Percentiles rank a stretch among this genome's conserved stretches.
phyloP scores from a whole-genome alignment of 1,140 invertebrate species.

The Armadillidium nasatum region DNA sequence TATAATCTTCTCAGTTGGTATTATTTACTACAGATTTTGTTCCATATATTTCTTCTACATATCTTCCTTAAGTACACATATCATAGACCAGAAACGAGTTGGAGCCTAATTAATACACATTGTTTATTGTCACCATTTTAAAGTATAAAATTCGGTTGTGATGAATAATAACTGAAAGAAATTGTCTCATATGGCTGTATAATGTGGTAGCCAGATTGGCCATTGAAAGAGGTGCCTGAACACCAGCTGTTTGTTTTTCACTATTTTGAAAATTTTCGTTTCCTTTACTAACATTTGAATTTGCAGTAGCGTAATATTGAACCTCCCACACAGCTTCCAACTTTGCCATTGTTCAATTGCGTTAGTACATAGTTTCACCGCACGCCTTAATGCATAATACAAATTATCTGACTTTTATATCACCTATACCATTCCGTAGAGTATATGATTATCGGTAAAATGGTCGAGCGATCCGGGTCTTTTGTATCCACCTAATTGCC shows the following conservation, averaged over 20 bases:
- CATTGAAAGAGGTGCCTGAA: too few species aligned
- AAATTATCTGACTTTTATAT: too few species aligned
- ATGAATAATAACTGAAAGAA: conserved; percentile 96
- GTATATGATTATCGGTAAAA: conserved; percentile 72
- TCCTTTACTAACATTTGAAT: too few species aligned
- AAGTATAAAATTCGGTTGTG: conserved; percentile 69
- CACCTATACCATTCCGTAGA: conserved; percentile 73
- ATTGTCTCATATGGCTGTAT: too few species aligned
- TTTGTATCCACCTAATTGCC: conserved; percentile 61
- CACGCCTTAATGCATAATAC: too few species aligned
- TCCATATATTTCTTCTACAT: conserved; percentile 65
- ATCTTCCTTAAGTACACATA: conserved; percentile 62
- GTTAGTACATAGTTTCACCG: too few species aligned
- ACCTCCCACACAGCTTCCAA: too few species aligned
- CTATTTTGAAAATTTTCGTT: too few species aligned
- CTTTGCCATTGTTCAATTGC: too few species aligned
- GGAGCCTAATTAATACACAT: conserved; percentile 87
- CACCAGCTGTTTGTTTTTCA: too few species aligned
- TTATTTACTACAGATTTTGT: conserved; percentile 76
- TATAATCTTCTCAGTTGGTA: conserved; percentile 72
- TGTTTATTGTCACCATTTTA: conserved; percentile 69
- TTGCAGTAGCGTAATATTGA: too few species aligned
- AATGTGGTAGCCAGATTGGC: conserved; percentile 82
- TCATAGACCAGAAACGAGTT: conserved; percentile 66
- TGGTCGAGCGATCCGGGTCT: conserved; percentile 74